Evolutionary conservation across 2,888 invertebrate genomes (phyloP).

Genomic region (Yponomeuta evonymella): DNA sequence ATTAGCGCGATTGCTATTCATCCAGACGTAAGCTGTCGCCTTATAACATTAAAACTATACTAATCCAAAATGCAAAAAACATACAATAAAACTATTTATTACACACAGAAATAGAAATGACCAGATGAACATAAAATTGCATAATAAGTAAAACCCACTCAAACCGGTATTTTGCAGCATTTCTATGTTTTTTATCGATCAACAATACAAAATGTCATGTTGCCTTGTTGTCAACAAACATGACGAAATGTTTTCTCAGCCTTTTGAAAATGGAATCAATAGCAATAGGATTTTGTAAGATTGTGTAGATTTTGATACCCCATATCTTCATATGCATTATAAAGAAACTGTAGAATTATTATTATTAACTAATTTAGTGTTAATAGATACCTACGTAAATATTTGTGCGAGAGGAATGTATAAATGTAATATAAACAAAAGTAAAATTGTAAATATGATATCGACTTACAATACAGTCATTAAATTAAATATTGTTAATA

Average conservation of each 20-base stretch:
- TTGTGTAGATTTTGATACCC: slow-evolving; percentile 19
- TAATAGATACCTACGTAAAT: slow-evolving; percentile 29
- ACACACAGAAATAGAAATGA: too few relatives aligned
- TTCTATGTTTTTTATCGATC: not conserved
- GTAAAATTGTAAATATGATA: slow-evolving; percentile 65
- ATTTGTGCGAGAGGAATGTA: slow-evolving; percentile 58
- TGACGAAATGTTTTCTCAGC: not conserved
- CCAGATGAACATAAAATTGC: too few relatives aligned
- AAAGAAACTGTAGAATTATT: slow-evolving; percentile 14
- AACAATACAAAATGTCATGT: not conserved
- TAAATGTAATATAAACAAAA: slow-evolving; percentile 67
- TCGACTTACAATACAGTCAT: slow-evolving; percentile 74
- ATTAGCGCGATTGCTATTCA: too few relatives aligned
- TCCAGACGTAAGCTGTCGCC: too few relatives aligned
- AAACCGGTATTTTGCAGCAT: not conserved
- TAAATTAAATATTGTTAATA: slow-evolving; percentile 75
- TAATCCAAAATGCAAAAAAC: too few relatives aligned
- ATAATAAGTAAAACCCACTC: not conserved
- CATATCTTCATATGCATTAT: slow-evolving; percentile 17
- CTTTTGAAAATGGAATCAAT: slow-evolving; percentile 3
- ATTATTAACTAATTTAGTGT: slow-evolving; percentile 14
- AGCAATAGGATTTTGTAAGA: slow-evolving; percentile 17
- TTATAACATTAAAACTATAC: too few relatives aligned
- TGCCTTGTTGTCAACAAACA: not conserved
- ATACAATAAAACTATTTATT: too few relatives aligned